These are phyloP conservation scores for Semicossyphus pulcher DNA, from an alignment of 2,113 vertebrate genomes.

Conservation along the genomic window DNA sequence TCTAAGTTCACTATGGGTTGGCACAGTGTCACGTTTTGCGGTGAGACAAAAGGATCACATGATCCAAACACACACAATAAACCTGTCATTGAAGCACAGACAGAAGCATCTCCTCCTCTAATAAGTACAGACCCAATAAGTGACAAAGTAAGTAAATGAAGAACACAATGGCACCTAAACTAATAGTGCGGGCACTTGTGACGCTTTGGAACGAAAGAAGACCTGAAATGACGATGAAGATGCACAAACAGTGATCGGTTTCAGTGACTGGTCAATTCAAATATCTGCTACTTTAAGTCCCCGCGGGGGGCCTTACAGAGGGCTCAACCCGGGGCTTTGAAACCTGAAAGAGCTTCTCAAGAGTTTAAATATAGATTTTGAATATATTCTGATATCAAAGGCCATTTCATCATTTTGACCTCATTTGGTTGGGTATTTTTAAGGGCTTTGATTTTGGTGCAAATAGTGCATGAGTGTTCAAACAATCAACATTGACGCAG, in stretches of 20 bases:
- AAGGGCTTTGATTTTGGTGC: conserved; percentile 72
- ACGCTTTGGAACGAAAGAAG: conserved; percentile 53
- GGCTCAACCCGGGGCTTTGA: not conserved
- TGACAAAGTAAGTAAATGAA: conserved; percentile 22
- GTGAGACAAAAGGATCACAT: conserved; percentile 23
- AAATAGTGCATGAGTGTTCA: conserved; percentile 65
- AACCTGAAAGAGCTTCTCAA: conserved; percentile 37
- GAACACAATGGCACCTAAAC: conserved; percentile 51
- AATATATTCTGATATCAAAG: conserved; percentile 19
- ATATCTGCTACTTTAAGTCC: conserved; percentile 48
- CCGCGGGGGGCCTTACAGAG: not conserved
- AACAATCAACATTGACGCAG: conserved; percentile 27
- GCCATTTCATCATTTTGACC: conserved; percentile 13
- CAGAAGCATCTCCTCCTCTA: conserved; percentile 14
- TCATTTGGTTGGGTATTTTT: conserved; percentile 55
- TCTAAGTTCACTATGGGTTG: conserved; percentile 41
- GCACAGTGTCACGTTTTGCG: conserved; percentile 59
- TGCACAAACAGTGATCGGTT: conserved; percentile 25
- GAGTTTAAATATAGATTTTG: conserved; percentile 19
- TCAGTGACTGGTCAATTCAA: conserved; percentile 59
- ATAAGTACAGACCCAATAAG: conserved; percentile 15
- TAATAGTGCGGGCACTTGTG: conserved; percentile 59
- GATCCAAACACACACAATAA: conserved; percentile 29
- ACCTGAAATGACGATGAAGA: conserved; percentile 59
- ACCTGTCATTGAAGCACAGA: conserved; percentile 18